These are phyloP conservation scores for Tricholaema leucomelas DNA, from an alignment of 2,113 vertebrate species.

Conservation along the genomic window DNA sequence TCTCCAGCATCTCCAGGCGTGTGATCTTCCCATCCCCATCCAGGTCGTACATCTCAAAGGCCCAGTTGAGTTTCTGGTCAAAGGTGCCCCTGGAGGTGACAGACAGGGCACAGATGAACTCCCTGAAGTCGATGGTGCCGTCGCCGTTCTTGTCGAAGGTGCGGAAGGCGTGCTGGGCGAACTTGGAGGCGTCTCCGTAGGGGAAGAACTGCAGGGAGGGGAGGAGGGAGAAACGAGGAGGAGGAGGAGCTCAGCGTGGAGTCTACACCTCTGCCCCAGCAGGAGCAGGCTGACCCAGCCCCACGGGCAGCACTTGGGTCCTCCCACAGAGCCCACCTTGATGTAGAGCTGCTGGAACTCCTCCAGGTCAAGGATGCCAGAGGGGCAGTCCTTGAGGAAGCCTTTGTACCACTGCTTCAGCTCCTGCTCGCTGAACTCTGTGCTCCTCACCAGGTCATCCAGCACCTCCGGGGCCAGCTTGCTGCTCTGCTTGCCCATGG, in stretches of 20 bases:
- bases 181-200: conserved; percentile 96
- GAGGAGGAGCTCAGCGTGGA: rapidly evolving
- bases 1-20: conserved; percentile 96
- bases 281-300: background rate
- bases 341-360: conserved; percentile 99
- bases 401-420: conserved; percentile 99
- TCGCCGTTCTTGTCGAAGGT: conserved; percentile 98
- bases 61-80: conserved; percentile 98
- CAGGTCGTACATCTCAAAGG: conserved; percentile 98
- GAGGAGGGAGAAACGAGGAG: rapidly evolving
- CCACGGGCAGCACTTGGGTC: rapidly evolving
- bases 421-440: conserved; percentile 96
- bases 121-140: conserved; percentile 97
- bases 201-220: conserved; percentile 87
- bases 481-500: conserved; percentile 98
- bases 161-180: conserved; percentile 96
- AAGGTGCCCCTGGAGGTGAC: conserved; percentile 97
- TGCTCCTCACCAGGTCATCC: conserved; percentile 94
- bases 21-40: conserved; percentile 97
- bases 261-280: background rate
- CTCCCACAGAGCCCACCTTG: conserved; percentile 75
- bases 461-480: conserved; percentile 96
- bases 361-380: conserved; percentile 95
- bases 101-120: conserved; percentile 97
- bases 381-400: conserved; percentile 97